Evolutionary conservation across 2,888 invertebrate species (phyloP), one percentile per base, ranked within the genome.

Genomic region (Brachyopa scutellaris): DNA sequence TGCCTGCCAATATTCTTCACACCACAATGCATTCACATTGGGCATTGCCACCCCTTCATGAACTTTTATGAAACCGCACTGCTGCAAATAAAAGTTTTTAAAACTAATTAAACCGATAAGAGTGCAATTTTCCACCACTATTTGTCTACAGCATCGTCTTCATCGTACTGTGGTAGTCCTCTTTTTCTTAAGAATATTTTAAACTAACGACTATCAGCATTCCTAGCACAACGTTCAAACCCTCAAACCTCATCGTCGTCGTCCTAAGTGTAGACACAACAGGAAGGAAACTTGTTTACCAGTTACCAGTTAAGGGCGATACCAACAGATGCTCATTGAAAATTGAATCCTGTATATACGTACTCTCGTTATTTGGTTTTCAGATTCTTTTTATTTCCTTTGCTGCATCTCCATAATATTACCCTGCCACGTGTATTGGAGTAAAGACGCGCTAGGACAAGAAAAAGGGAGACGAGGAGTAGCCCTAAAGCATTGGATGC

Each of bases 71-170:
- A 31, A 67, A 64, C 67, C 76, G 64, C 61, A 49, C 29, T 69
- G 70, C 70, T 73, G 83, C 78, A 79, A 84, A 85, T 83, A 85
- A 82, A 80, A 84, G 80, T 83, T 85, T 84, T 83, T 67, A 31
- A 85, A 85, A 85, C 85, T 85, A 85, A 85, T 85, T 85, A 85
- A 85, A 84, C 80, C 84, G 85, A 85, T 85, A 85, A 85, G 85
- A 85, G 84, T 57, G 84, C 66, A 82, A 70, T 72, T 72, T 72
- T 61, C 70, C 42, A 53, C 70, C 59, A 70, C 59, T 13, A 57
- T 57, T 57, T 47, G 33, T 55, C 67, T 21, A 36, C 55, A 9
- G 15, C 31, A 23, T 67, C 15, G 42, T 23, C 42, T 6, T 17
- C 13, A 9, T 45, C 21, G 45, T 19, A 45, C n/a, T n/a, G 29